Percentiles rank a stretch among this genome's conserved stretches.
Evolutionary conservation across 2,797 vertebrate genomes (phyloP).

Genomic region (Melanotaenia parkinsoni): DNA sequence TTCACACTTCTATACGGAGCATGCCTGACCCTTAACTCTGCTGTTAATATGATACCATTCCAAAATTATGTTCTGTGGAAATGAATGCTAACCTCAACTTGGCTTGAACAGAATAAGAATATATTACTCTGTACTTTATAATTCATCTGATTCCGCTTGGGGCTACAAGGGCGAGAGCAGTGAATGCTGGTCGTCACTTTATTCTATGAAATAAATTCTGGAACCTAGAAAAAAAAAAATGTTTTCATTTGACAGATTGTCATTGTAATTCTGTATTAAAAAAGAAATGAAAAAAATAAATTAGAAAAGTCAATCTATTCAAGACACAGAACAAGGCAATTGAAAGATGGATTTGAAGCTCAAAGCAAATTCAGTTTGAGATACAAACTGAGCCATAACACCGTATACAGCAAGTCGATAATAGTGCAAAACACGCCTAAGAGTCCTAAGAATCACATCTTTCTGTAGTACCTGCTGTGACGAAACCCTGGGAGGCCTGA

Average conservation of each 20-base stretch:
- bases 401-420: slow-evolving; percentile 28
- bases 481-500: slow-evolving; percentile 50
- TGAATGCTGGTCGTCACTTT: slow-evolving; percentile 18
- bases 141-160: slow-evolving; percentile 22
- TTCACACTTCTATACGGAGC: slow-evolving; percentile 35
- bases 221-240: slow-evolving; percentile 26
- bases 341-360: slow-evolving; percentile 27
- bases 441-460: slow-evolving; percentile 29
- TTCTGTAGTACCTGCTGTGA: slow-evolving; percentile 43
- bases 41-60: slow-evolving; percentile 37
- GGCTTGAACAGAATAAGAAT: slow-evolving; percentile 24
- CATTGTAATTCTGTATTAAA: slow-evolving; percentile 28
- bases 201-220: slow-evolving; percentile 31
- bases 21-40: slow-evolving; percentile 32
- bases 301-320: slow-evolving; percentile 24
- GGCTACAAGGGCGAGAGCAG: slow-evolving; percentile 3
- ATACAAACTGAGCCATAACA: slow-evolving; percentile 9
- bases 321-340: slow-evolving; percentile 48
- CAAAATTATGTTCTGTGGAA: slow-evolving; percentile 34
- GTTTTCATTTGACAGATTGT: slow-evolving; percentile 31
- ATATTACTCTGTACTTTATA: slow-evolving; percentile 17
- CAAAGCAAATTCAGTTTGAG: neutral
- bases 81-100: slow-evolving; percentile 27
- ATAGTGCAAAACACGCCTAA: slow-evolving; percentile 13
- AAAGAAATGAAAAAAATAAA: neutral